Base-by-base conservation (phyloP, 1,140 invertebrate genomes). In the Zaprionus taronus region DNA sequence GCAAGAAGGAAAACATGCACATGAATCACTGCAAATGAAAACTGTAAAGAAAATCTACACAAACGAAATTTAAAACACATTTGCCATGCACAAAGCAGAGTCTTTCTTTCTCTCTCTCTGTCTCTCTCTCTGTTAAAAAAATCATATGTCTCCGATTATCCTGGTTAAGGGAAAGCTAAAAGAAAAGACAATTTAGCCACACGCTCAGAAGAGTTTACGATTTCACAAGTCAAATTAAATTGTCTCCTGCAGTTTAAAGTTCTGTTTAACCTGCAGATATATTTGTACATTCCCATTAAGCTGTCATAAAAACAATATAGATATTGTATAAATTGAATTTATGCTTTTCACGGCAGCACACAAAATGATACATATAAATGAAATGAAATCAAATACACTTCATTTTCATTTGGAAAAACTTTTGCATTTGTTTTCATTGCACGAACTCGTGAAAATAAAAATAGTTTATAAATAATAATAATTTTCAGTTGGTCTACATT, bases 1-100 rank as follows among this genome's bases (percentile, higher is more conserved):
- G 31, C 5, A 60, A 36, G 47, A 76, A 66, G 38, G 34, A 58
- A 69, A 60, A 64, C 44, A 74, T 64, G 67, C 56, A 76, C 41
- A 71, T 62, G 68, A 65, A 71, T 66, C 66, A 36, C 47, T 28
- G 22, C 65, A 34, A 60, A 67, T 67, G 63, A 36, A 77, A 79
- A 71, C 31, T 68, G 57, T 28, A 36, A 55, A 28, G 57, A 60
- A 77, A 83, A 83, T 77, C 79, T 69, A 80, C 69, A 72, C 70
- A 83, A 75, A 80, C 69, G 34, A 80, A 87, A 79, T 83, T 83
- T 89, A 65, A 87, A 61, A 65, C 63, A 49, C 63, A 72, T 72
- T 77, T 72, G 5, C 44, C 68, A 26, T 24, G 31, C 63, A 44
- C 57, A 51, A 51, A 60, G 38, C n/a, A 6, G 15, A 9, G 14